A percentile compares a stretch with the other conserved stretches of the same genome.
These are phyloP conservation scores for Mantis religiosa DNA, from an alignment of 2,888 invertebrate species.

Conservation along the genomic window DNA sequence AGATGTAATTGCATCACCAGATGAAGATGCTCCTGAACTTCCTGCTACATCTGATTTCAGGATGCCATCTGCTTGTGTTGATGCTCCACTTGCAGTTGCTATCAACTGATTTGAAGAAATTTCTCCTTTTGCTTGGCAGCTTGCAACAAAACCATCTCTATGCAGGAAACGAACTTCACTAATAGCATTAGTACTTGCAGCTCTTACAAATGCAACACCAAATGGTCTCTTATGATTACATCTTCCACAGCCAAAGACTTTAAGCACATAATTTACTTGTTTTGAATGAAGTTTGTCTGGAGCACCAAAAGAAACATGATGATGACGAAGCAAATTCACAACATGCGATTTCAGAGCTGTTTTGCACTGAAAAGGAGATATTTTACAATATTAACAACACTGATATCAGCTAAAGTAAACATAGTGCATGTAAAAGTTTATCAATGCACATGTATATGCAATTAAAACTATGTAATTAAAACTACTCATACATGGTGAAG, in stretches of 20 bases:
- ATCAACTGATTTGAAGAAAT: not conserved
- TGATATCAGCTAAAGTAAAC: too few relatives aligned
- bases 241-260: not conserved
- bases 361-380: not conserved
- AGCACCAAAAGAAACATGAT: not conserved
- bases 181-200: not conserved
- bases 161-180: not conserved
- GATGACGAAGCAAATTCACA: not conserved
- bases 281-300: not conserved
- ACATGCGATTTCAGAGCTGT: not conserved
- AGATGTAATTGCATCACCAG: not conserved
- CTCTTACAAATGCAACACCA: not conserved
- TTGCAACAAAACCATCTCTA: not conserved
- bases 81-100: not conserved
- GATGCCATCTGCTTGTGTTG: not conserved
- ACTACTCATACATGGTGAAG: too few relatives aligned
- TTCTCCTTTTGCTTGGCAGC: not conserved
- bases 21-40: not conserved
- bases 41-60: not conserved
- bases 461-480: too few relatives aligned
- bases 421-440: too few relatives aligned
- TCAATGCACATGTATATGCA: too few relatives aligned
- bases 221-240: not conserved
- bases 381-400: too few relatives aligned
- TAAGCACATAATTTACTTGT: not conserved